Conservation (phyloP, 1,140 invertebrate genomes). For the Paraescarpia echinospica region DNA sequence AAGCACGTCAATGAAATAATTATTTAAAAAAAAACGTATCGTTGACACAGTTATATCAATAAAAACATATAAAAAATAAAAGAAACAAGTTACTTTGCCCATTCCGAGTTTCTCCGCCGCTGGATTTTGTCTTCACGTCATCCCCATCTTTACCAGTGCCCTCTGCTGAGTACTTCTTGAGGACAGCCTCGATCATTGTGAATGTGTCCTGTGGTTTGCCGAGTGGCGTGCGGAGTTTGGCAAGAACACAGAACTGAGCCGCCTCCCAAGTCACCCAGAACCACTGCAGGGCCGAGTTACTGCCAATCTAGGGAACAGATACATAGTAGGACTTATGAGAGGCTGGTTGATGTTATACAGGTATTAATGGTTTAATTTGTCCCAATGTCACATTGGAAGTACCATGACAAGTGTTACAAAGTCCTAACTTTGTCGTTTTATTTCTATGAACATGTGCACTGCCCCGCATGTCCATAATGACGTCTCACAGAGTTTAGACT, state of each 20-base stretch:
- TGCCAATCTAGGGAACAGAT: not conserved
- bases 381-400: no score
- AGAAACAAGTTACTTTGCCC: not conserved
- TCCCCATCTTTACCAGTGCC: conserved; percentile 2
- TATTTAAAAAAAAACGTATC: no score
- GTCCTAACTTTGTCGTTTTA: not conserved
- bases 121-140: not conserved
- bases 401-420: not conserved
- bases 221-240: conserved; percentile 85
- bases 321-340: not conserved
- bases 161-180: conserved; percentile 43
- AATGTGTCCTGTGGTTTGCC: conserved; percentile 98
- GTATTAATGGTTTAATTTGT: no score
- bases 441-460: not conserved
- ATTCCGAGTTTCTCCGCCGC: not conserved
- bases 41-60: not conserved
- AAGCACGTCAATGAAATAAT: no score
- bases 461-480: no score
- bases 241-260: conserved; percentile 83
- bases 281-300: conserved; percentile 58
- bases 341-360: no score
- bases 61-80: not conserved
- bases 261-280: conserved; percentile 83
- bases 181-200: conserved; percentile 60
- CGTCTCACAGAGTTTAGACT: not conserved